A percentile compares a stretch with the other conserved stretches of the same genome.
phyloP scores from a whole-genome alignment of 2,113 vertebrate species.

The Pipra filicauda region DNA sequence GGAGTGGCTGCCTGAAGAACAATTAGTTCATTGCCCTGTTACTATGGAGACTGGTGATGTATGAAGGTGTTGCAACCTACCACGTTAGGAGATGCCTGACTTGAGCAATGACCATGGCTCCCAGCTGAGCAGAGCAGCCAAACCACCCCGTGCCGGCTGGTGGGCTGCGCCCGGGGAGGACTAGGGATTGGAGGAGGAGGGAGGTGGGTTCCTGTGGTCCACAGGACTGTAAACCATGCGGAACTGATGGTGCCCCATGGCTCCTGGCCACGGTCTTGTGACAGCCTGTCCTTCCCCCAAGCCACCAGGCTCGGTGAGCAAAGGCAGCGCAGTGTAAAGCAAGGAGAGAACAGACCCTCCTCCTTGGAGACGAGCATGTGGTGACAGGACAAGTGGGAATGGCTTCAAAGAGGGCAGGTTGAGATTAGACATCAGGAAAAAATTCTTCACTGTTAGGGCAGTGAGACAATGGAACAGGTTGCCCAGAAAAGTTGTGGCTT shows the following conservation, averaged over 20 bases:
- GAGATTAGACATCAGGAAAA: not conserved
- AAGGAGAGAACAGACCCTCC: not conserved
- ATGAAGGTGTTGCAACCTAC: constrained; percentile 39
- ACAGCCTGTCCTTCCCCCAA: not conserved
- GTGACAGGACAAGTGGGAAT: too few relatives aligned
- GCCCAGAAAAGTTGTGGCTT: not conserved
- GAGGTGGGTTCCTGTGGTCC: not conserved
- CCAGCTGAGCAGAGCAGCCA: not conserved
- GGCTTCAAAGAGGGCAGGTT: not conserved
- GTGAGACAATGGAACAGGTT: not conserved
- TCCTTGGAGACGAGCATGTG: not conserved
- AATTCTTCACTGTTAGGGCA: not conserved
- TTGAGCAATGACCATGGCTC: not conserved
- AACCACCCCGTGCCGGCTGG: not conserved
- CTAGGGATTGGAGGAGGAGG: constrained; percentile 46
- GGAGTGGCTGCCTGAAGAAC: not conserved
- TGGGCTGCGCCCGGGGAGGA: not conserved
- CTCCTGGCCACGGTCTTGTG: not conserved
- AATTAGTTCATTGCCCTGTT: constrained; percentile 3
- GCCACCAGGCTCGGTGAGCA: not conserved
- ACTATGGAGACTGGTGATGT: not conserved
- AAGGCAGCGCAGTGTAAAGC: not conserved
- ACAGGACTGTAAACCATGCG: not conserved
- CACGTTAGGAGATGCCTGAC: not conserved
- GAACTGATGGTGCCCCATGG: not conserved